A percentile compares a stretch with the other conserved stretches of the same genome.
Conservation (phyloP, 2,113 vertebrate species). For the Cyphomyrus discorhynchus region DNA sequence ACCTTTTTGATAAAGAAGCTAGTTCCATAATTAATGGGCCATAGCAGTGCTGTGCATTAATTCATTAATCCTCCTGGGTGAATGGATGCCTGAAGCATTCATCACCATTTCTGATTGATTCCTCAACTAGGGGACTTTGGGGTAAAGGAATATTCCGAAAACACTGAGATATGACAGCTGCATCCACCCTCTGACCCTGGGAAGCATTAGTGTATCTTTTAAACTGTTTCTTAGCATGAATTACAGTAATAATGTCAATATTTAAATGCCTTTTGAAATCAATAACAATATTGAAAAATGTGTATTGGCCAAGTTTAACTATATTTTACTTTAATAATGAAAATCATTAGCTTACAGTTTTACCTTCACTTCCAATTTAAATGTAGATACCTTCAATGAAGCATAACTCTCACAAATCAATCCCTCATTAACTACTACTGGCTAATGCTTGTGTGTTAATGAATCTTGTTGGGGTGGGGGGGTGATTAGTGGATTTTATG, state of each 20-base stretch:
- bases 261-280: not conserved
- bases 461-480: not conserved
- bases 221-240: not conserved
- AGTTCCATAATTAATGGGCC: constrained; percentile 6
- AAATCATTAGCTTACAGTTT: not conserved
- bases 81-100: not conserved
- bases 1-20: constrained; percentile 1
- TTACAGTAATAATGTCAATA: not conserved
- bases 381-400: constrained; percentile 1
- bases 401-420: not conserved
- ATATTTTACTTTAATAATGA: not conserved
- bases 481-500: not conserved
- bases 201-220: not conserved
- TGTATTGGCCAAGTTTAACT: not conserved
- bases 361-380: not conserved
- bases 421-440: constrained; percentile 6
- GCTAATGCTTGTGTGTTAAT: not conserved
- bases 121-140: constrained; percentile 6
- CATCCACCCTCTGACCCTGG: not conserved
- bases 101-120: not conserved
- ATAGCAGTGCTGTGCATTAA: not conserved
- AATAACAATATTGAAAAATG: not conserved
- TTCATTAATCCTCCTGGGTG: constrained; percentile 18
- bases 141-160: not conserved
- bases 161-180: not conserved